These are phyloP conservation scores for Leptopilina syphax DNA, from an alignment of 2,888 invertebrate genomes.

Conservation along the genomic window DNA sequence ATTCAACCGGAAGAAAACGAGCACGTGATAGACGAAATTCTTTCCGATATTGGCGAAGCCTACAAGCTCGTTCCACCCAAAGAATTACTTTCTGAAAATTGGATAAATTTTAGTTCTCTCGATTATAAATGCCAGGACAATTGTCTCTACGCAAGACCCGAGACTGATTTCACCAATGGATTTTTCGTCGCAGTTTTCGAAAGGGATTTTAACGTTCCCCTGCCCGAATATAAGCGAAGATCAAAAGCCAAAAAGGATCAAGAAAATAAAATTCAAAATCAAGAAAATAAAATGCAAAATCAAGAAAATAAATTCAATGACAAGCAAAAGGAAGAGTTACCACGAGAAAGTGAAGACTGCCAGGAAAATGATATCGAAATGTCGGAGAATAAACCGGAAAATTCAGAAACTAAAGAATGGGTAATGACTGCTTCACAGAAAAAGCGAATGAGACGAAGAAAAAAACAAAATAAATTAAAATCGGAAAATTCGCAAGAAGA, in stretches of 20 bases:
- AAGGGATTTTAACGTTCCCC: slow-evolving; percentile 73
- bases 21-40: slow-evolving; percentile 87
- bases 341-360: slow-evolving; percentile 22
- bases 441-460: slow-evolving; percentile 28
- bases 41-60: slow-evolving; percentile 69
- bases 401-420: slow-evolving; percentile 28
- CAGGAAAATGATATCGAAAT: slow-evolving; percentile 41
- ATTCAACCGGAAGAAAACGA: slow-evolving; percentile 95
- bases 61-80: slow-evolving; percentile 83
- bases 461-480: neutral
- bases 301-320: slow-evolving; percentile 17
- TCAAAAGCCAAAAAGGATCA: slow-evolving; percentile 14
- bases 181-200: slow-evolving; percentile 97
- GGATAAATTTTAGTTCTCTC: slow-evolving; percentile 84
- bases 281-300: neutral
- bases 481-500: slow-evolving; percentile 28
- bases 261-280: neutral
- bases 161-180: slow-evolving; percentile 91
- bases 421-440: slow-evolving; percentile 30
- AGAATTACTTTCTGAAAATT: slow-evolving; percentile 81
- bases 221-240: slow-evolving; percentile 61
- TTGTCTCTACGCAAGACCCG: slow-evolving; percentile 88
- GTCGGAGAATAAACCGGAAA: slow-evolving; percentile 30
- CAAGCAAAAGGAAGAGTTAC: slow-evolving; percentile 27
- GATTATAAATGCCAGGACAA: slow-evolving; percentile 83